phyloP scores from a whole-genome alignment of 2,113 vertebrate species.

The Daubentonia madagascariensis region DNA sequence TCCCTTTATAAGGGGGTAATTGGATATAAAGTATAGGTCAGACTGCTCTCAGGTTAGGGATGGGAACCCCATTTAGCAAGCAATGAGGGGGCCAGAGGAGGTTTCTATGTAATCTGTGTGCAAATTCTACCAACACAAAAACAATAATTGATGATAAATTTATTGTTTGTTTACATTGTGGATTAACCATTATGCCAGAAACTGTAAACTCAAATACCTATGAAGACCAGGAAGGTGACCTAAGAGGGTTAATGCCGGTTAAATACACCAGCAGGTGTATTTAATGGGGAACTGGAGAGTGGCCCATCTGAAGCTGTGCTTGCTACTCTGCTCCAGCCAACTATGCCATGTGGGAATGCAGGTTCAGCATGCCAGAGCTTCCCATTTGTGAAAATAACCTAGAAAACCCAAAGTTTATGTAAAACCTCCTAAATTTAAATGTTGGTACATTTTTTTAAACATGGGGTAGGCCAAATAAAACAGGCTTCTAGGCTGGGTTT shows the following conservation, averaged over 20 bases:
- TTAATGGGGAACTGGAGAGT: not conserved
- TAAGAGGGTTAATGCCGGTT: not conserved
- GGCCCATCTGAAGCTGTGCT: not conserved
- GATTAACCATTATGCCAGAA: not conserved
- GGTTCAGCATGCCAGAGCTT: not conserved
- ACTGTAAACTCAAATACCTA: not conserved
- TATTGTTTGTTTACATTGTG: not conserved
- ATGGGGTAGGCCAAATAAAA: not conserved
- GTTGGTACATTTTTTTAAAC: not conserved
- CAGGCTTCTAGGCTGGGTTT: not conserved
- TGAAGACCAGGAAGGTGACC: not conserved
- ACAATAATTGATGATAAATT: not conserved
- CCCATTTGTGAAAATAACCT: slow-evolving; percentile 26
- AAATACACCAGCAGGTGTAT: not conserved
- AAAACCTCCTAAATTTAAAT: slow-evolving; percentile 3
- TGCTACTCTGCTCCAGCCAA: not conserved
- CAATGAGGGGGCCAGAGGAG: not conserved
- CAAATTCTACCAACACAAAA: not conserved
- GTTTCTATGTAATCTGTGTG: not conserved
- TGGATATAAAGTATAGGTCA: not conserved
- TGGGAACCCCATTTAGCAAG: not conserved
- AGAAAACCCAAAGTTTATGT: not conserved
- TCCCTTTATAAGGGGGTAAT: not conserved
- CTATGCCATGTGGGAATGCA: not conserved
- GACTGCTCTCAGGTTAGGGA: not conserved